Evolutionary conservation across 2,113 vertebrate species (phyloP).

Genomic region (Cathartes aura): DNA sequence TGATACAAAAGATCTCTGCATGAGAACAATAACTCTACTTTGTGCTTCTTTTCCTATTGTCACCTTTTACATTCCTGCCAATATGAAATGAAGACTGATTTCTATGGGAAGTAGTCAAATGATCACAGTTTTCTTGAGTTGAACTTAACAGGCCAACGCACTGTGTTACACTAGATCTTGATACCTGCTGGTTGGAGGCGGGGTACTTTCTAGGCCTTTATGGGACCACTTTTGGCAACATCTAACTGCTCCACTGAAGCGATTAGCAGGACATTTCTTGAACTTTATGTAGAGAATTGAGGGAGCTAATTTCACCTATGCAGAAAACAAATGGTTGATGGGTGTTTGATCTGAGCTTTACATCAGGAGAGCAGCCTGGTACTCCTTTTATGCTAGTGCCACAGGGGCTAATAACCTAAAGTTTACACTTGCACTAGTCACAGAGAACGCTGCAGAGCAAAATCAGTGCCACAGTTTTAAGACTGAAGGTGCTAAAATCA

Average conservation of each 20-base stretch:
- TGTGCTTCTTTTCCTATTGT: not conserved
- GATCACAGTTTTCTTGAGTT: not conserved
- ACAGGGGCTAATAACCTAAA: not conserved
- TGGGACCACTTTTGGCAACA: not conserved
- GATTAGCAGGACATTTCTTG: not conserved
- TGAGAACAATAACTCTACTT: not conserved
- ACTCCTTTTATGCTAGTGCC: not conserved
- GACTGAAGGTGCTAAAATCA: not conserved
- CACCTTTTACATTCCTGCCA: not conserved
- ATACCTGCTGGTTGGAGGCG: not conserved
- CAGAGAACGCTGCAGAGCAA: not conserved
- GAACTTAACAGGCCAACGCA: not conserved
- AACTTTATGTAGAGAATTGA: not conserved
- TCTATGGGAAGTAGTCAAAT: not conserved
- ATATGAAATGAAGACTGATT: not conserved
- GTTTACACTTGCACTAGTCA: not conserved
- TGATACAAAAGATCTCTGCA: slow-evolving; percentile 11
- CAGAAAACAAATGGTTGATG: not conserved
- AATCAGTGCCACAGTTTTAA: not conserved
- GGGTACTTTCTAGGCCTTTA: not conserved
- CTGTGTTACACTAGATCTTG: not conserved
- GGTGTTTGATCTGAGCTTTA: not conserved
- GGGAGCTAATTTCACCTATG: not conserved
- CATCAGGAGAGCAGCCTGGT: not conserved
- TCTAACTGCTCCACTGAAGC: not conserved